Base-by-base conservation (phyloP, 2,113 vertebrate genomes). In the Rhinopomastus cyanomelas region DNA sequence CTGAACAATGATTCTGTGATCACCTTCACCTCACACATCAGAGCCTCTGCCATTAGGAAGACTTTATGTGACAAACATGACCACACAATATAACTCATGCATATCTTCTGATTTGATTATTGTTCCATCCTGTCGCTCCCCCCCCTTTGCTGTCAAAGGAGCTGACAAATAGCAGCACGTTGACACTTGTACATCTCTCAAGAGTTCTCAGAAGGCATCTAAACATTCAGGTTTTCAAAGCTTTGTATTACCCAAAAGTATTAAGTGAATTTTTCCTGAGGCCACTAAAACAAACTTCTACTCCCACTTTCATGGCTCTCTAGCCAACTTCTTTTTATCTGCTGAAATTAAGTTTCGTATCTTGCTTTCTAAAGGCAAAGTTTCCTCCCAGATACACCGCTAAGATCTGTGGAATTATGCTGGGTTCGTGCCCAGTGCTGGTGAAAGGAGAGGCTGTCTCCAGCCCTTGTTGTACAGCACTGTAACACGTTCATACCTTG, bases 181-280 rank as follows among this genome's bases (percentile, higher is more conserved):
- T 96, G 89, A 92, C 91, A 90, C 84, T 94, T 95, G 80, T 29
- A 82, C 8, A 59, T 56, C 78, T 88, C 79, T 91, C n/a, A 17
- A 30, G 25, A 81, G 37, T 53, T 91, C 85, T 92, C 69, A 79
- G 71, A 93, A 95, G 82, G 88, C 77, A 93, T 95, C 91, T 83
- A 93, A 95, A 95, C 87, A 89, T 90, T 93, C 79, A 92, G 69
- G 86, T 88, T 96, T 96, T 96, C 94, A 96, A 92, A 89, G 94
- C 71, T 94, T 94, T 86, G 52, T 36, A 5, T 90, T 95, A 90
- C 87, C 81, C 68, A 85, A 60, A 93, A 87, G 29, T 61, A 94
- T 93, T 78, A 95, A 78, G 67, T 92, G 88, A 95, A 81, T 96
- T 96, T 95, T 90, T 89, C 92, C 92, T 26, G 37, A 90, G 78